Evolutionary conservation across 2,797 vertebrate genomes (phyloP).

Genomic region (Aeoliscus strigatus): DNA sequence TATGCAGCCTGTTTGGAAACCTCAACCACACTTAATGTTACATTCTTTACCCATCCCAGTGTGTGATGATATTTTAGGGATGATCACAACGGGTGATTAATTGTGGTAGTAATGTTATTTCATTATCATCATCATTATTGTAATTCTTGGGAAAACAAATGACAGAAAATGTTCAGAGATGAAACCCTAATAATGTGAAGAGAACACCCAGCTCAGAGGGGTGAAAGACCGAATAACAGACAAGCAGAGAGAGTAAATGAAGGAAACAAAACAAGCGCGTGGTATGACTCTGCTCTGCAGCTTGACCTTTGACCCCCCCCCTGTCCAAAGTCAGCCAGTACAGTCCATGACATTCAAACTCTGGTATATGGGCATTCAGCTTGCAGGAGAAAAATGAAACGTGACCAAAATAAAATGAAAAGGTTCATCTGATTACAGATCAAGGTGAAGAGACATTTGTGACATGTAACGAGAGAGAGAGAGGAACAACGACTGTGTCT

Average conservation of each 20-base stretch:
- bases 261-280: constrained; percentile 14
- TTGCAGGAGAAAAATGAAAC: constrained; percentile 23
- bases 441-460: constrained; percentile 30
- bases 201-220: neutral
- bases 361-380: constrained; percentile 12
- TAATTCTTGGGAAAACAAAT: constrained; percentile 20
- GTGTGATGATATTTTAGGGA: neutral
- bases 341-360: constrained; percentile 23
- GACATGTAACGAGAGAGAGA: constrained; percentile 32
- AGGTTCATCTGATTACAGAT: constrained; percentile 36
- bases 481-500: constrained; percentile 28
- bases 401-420: constrained; percentile 25
- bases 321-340: constrained; percentile 1
- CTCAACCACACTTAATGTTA: neutral
- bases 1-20: constrained; percentile 4
- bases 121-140: too few relatives aligned
- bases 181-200: constrained; percentile 7
- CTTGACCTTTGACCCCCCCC: constrained; percentile 14
- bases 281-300: neutral
- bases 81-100: too few relatives aligned
- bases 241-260: neutral
- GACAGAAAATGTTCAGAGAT: constrained; percentile 1
- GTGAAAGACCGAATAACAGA: constrained; percentile 12
- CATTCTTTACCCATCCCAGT: neutral
- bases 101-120: too few relatives aligned